A percentile compares a stretch with the other conserved stretches of the same genome.
Evolutionary conservation across 2,888 invertebrate genomes (phyloP).

Genomic region (Tolmerus cingulatus): DNA sequence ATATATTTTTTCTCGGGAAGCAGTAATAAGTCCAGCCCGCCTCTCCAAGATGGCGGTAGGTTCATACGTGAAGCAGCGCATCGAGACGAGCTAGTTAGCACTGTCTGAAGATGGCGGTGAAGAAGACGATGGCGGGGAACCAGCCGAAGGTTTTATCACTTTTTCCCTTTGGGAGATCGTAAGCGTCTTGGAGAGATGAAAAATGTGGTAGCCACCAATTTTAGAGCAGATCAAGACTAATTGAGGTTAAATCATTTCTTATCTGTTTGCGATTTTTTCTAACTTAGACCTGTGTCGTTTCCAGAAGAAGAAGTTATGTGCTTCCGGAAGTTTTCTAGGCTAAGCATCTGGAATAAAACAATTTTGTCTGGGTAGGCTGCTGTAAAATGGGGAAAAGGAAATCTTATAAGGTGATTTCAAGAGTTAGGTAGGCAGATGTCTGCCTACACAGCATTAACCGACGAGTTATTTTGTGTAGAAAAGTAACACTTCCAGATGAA

Average conservation of each 20-base stretch:
- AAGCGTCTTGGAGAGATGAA: not conserved
- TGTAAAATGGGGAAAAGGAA: not conserved
- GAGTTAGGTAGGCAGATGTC: not conserved
- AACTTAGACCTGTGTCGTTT: not conserved
- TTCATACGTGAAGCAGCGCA: not conserved
- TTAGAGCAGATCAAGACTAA: not conserved
- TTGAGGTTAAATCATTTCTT: conserved; percentile 17
- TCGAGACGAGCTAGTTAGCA: conserved; percentile 1
- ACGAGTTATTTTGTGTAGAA: not conserved
- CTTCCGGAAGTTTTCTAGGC: not conserved
- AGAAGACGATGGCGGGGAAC: not conserved
- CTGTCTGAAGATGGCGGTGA: not conserved
- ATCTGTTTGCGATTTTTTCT: not conserved
- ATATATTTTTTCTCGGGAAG: conserved; percentile 1
- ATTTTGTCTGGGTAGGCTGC: not conserved
- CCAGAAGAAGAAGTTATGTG: not conserved
- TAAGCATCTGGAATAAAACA: not conserved
- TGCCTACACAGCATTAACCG: not conserved
- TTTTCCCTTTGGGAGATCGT: not conserved
- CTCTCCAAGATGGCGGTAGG: not conserved
- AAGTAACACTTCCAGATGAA: no score
- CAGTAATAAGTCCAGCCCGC: not conserved
- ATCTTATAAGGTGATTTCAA: not conserved
- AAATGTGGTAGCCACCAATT: conserved; percentile 19
- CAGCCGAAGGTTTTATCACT: conserved; percentile 10